Evolutionary conservation across 2,797 vertebrate genomes (phyloP).

Genomic region (Alectoris magna): DNA sequence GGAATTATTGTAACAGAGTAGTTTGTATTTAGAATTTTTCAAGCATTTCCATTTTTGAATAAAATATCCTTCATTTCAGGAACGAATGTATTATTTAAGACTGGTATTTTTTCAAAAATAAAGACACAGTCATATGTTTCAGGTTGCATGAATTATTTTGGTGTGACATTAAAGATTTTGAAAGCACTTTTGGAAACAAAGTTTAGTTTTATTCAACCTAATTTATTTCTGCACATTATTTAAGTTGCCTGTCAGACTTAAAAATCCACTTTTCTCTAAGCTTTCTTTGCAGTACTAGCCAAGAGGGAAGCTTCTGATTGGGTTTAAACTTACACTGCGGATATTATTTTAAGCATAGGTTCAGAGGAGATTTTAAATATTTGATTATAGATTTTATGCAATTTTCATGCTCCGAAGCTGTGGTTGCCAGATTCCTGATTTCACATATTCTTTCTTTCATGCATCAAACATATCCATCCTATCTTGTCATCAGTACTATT

Average conservation of each 20-base stretch:
- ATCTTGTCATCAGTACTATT: background rate
- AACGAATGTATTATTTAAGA: background rate
- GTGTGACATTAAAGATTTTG: background rate
- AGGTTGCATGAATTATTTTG: background rate
- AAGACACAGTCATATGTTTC: background rate
- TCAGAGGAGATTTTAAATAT: background rate
- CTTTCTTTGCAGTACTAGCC: background rate
- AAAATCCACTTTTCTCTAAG: background rate
- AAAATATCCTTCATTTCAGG: background rate
- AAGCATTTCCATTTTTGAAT: background rate
- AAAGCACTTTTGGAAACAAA: background rate
- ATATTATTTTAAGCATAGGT: background rate
- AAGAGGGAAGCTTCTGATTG: background rate
- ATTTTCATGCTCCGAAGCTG: background rate
- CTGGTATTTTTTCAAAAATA: rapidly evolving
- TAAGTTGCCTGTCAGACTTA: background rate
- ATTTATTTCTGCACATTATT: background rate
- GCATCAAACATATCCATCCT: background rate
- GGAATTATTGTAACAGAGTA: background rate
- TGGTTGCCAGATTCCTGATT: background rate
- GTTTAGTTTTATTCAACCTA: background rate
- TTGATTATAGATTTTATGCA: background rate
- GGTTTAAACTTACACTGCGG: background rate
- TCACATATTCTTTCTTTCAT: background rate
- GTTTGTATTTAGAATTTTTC: background rate